These are phyloP conservation scores for Cylloceria caligata DNA, from an alignment of 2,888 invertebrate species.

Conservation along the genomic window DNA sequence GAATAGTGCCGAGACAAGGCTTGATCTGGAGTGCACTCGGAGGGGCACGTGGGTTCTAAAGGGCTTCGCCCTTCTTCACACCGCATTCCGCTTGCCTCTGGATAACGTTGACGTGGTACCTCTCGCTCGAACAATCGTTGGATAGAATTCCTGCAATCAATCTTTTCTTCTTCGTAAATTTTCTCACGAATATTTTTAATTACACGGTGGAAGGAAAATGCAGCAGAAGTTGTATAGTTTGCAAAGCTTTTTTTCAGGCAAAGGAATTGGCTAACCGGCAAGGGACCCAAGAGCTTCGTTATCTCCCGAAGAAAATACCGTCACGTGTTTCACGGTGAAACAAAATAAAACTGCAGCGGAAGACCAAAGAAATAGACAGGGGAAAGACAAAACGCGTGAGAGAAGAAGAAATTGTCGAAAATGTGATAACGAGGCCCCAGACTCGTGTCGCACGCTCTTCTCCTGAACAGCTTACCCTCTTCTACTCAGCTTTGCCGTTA, in stretches of 20 bases:
- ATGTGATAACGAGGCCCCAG: conserved; percentile 58
- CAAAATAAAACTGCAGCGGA: conserved; percentile 1
- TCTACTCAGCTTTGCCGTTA: background rate
- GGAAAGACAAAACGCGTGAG: background rate
- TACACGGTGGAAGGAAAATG: background rate
- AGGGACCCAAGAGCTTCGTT: conserved; percentile 37
- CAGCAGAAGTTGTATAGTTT: background rate
- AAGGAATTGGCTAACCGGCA: background rate
- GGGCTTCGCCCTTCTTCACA: conserved; percentile 51
- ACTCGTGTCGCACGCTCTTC: conserved; percentile 20
- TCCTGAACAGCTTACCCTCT: conserved; percentile 10
- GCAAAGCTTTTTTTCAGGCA: background rate
- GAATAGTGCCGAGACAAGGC: conserved; percentile 20
- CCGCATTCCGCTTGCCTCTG: background rate
- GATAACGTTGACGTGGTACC: conserved; percentile 29
- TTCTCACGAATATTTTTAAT: background rate
- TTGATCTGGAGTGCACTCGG: conserved; percentile 42
- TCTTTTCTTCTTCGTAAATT: background rate
- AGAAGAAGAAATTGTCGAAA: conserved; percentile 54
- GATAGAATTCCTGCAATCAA: background rate
- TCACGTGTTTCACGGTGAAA: background rate
- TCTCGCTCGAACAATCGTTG: background rate
- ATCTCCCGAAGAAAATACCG: conserved; percentile 38
- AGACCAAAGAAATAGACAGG: background rate
- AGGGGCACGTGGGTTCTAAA: conserved; percentile 34